Conservation (phyloP, 2,113 vertebrate genomes). For the Microtus ochrogaster region DNA sequence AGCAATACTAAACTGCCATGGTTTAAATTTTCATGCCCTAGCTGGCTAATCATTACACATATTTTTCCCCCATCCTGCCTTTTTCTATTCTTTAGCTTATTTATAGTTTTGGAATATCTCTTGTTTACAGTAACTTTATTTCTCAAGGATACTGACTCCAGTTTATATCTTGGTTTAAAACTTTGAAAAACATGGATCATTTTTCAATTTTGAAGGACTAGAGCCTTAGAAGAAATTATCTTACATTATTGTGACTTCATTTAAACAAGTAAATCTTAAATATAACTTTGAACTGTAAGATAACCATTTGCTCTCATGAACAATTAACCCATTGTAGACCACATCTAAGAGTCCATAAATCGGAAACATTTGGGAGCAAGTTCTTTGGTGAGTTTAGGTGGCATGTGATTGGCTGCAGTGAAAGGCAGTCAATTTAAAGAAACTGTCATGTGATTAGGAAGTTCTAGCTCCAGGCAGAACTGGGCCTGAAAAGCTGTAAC, state of each 20-base stretch:
- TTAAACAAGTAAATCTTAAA: slow-evolving; percentile 59
- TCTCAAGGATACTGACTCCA: neutral
- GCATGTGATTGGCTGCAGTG: neutral
- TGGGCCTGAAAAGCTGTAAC: neutral
- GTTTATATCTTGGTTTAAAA: neutral
- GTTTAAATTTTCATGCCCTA: neutral
- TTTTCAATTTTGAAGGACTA: slow-evolving; percentile 38
- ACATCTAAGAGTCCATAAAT: slow-evolving; percentile 59
- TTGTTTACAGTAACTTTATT: slow-evolving; percentile 47
- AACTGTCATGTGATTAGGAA: neutral
- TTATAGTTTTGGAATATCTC: slow-evolving; percentile 41
- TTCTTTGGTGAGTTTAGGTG: slow-evolving; percentile 47
- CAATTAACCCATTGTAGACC: slow-evolving; percentile 73
- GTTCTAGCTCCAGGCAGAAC: neutral
- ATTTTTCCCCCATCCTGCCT: neutral
- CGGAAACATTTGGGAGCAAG: neutral
- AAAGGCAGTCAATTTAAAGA: slow-evolving; percentile 33
- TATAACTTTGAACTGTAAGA: slow-evolving; percentile 57
- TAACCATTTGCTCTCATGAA: slow-evolving; percentile 52
- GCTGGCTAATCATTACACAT: neutral
- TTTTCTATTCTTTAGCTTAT: neutral
- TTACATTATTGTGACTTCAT: slow-evolving; percentile 63
- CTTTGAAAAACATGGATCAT: slow-evolving; percentile 26
- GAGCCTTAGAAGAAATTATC: slow-evolving; percentile 65
- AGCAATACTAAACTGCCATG: neutral